phyloP scores from a whole-genome alignment of 2,113 vertebrate species.

The Python bivittatus region DNA sequence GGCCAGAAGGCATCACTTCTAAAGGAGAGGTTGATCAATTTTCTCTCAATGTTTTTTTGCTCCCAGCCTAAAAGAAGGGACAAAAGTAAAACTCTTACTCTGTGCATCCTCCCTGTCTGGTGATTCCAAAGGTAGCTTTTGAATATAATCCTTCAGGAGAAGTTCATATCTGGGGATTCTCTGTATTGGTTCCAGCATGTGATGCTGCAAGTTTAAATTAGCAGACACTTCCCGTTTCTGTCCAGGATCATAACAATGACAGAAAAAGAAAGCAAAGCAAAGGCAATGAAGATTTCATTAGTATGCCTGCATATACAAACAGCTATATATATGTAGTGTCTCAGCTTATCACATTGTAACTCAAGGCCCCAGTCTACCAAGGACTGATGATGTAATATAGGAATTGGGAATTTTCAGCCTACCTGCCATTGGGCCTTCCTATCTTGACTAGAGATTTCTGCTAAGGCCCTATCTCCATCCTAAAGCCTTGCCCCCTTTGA shows the following conservation, averaged over 20 bases:
- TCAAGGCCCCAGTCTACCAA: too few species aligned
- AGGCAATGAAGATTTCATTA: neutral
- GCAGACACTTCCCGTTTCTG: slow-evolving; percentile 80
- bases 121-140: slow-evolving; percentile 75
- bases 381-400: too few species aligned
- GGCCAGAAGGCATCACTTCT: neutral
- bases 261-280: neutral
- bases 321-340: neutral
- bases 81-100: slow-evolving; percentile 69
- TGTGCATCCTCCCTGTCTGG: slow-evolving; percentile 75
- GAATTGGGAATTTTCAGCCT: too few species aligned
- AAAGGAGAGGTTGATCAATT: neutral
- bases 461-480: neutral
- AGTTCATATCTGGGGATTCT: slow-evolving; percentile 89
- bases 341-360: too few species aligned
- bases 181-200: slow-evolving; percentile 88
- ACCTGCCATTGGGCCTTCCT: neutral
- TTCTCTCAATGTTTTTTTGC: neutral
- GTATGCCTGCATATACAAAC: neutral
- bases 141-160: slow-evolving; percentile 86
- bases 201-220: slow-evolving; percentile 80
- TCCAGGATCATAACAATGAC: fast-evolving
- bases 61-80: neutral
- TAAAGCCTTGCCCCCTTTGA: neutral
- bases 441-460: neutral